Evolutionary conservation across 2,797 vertebrate genomes (phyloP).

Genomic region (Pseudotriccus pelzelni): DNA sequence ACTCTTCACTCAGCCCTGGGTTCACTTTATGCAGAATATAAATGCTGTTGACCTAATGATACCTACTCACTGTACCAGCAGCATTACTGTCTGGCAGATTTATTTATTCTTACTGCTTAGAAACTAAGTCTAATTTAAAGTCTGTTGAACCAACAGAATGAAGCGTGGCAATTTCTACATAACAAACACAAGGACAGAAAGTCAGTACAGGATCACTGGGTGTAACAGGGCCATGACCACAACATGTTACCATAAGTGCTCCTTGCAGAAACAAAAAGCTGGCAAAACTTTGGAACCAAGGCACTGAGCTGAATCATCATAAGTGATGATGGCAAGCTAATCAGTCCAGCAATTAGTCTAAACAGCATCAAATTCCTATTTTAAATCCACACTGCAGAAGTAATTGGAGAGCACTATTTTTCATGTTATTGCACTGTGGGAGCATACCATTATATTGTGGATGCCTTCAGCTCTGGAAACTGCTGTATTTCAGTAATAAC

Average conservation of each 20-base stretch:
- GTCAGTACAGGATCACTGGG: neutral
- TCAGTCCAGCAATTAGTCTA: neutral
- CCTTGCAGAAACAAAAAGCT: neutral
- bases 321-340: neutral
- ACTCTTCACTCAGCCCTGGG: neutral
- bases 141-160: neutral
- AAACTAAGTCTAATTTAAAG: neutral
- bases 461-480: neutral
- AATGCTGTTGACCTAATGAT: neutral
- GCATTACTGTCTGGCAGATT: neutral
- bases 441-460: neutral
- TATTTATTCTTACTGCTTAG: neutral
- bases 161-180: neutral
- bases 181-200: neutral
- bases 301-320: neutral
- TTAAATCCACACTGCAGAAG: neutral
- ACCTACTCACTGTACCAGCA: neutral
- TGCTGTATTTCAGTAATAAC: neutral
- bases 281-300: neutral
- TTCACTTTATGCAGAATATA: neutral
- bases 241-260: neutral
- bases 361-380: neutral
- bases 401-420: neutral
- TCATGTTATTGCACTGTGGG: neutral
- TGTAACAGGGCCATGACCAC: neutral